Base-by-base conservation (phyloP, 2,113 vertebrate genomes). In the Cariama cristata region DNA sequence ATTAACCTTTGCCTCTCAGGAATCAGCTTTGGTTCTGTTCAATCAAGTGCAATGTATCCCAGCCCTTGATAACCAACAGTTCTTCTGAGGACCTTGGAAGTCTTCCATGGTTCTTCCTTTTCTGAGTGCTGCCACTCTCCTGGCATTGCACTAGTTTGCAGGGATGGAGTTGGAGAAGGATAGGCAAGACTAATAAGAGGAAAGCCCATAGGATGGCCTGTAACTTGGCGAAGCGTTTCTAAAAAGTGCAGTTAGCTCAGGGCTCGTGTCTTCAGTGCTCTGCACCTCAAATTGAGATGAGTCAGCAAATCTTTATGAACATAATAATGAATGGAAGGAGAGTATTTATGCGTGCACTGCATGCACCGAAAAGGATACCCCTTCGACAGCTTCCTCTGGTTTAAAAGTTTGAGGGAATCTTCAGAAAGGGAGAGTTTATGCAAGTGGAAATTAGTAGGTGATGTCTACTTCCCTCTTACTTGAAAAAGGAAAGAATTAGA, bases 1-100 rank as follows among this genome's bases (percentile, higher is more conserved):
- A 94, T 95, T 97, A 96, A 94, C 95, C 91, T 97, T 87, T 87
- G 73, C 73, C 33, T 89, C 80, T 79, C 74, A 85, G 91, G 84
- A 94, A 56, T 97, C 77, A 17, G 47, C 47, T 94, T 81, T 89
- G 49, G n/a, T 87, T 87, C 80, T 96, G 47, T 91, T 91, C 93
- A 89, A 35, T 81, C 81, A 35, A 93, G 45, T 75, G 38, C n/a
- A 63, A 30, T 32, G 33, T 40, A 75, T 84, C 56, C 40, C n/a
- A 79, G 60, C 33, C 75, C 56, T 81, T 81, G 79, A 91, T 84
- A 92, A 75, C 40, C 27, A 75, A 14, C 23, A 58, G 86, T 77
- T 92, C 73, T 93, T 83, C 52, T n/a, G 68, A 92, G 49, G 35
- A 40, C 56, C 27, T 91, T 91, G 83, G 88, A 91, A 86, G 9